A percentile compares a stretch with the other conserved stretches of the same genome.
Conservation (phyloP, 2,113 vertebrate species). For the Panthera leo region DNA sequence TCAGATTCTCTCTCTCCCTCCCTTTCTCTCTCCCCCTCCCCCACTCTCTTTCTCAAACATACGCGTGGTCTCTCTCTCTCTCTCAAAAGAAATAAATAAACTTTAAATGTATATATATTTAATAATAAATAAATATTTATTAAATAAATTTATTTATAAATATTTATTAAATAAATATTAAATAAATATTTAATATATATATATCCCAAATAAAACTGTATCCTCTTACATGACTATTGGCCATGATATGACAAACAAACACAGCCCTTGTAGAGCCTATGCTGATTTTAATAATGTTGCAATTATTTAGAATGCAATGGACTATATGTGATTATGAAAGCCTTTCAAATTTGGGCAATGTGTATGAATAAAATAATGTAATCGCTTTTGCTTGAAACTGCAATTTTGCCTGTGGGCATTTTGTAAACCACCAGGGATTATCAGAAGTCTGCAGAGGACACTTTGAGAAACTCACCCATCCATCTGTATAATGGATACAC, state of each 20-base stretch:
- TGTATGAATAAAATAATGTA: background rate
- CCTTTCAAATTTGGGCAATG: conserved; percentile 1
- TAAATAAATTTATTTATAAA: no score
- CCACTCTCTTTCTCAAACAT: no score
- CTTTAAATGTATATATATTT: no score
- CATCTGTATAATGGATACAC: background rate
- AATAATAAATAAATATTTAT: no score
- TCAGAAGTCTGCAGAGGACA: background rate
- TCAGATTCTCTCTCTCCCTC: no score
- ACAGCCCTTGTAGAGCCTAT: background rate
- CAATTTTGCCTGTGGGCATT: background rate
- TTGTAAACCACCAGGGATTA: background rate
- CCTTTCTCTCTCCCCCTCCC: no score
- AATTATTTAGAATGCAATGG: background rate
- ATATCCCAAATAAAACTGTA: background rate
- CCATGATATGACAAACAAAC: background rate
- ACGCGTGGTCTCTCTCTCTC: no score
- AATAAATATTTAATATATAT: background rate
- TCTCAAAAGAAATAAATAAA: no score
- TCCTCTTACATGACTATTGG: background rate
- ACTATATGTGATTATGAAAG: background rate
- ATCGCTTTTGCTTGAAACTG: background rate
- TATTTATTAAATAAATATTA: no score
- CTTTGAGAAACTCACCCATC: background rate
- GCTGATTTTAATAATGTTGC: background rate